Conservation (phyloP, 1,140 invertebrate genomes). For the Amyelois transitella region DNA sequence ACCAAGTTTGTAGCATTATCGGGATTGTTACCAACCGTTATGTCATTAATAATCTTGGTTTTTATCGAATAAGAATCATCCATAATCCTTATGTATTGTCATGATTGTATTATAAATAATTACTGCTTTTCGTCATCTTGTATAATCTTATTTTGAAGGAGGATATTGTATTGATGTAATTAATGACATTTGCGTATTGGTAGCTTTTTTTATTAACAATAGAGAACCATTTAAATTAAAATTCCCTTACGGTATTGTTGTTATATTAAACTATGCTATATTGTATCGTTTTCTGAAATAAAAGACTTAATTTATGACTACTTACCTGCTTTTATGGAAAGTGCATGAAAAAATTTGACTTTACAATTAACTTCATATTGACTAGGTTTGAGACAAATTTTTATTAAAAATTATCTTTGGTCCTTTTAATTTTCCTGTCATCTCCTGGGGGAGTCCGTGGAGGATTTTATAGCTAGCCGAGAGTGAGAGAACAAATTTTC, state of each 20-base stretch:
- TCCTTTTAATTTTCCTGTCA: too few relatives aligned
- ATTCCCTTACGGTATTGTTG: constrained; percentile 64
- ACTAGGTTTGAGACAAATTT: too few relatives aligned
- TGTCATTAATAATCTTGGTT: not conserved
- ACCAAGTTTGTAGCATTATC: not conserved
- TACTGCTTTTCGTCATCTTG: not conserved
- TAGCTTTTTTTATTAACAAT: constrained; percentile 44
- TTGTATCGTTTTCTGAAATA: constrained; percentile 72
- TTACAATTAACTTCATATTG: too few relatives aligned
- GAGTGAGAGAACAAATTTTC: too few relatives aligned
- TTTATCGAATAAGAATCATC: not conserved
- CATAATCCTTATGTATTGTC: not conserved
- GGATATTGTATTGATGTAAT: constrained; percentile 25
- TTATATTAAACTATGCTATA: constrained; percentile 68
- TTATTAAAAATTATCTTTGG: too few relatives aligned
- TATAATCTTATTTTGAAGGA: constrained; percentile 13
- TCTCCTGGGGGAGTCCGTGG: too few relatives aligned
- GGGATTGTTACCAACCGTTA: not conserved
- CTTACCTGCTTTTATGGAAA: not conserved
- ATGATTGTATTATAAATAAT: not conserved
- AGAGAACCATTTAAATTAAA: constrained; percentile 45
- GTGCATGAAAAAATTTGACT: too few relatives aligned
- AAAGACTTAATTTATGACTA: constrained; percentile 67
- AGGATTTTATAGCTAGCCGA: too few relatives aligned
- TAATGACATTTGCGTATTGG: constrained; percentile 32